phyloP scores from a whole-genome alignment of 2,888 invertebrate species.

The Caenorhabditis imperialis region DNA sequence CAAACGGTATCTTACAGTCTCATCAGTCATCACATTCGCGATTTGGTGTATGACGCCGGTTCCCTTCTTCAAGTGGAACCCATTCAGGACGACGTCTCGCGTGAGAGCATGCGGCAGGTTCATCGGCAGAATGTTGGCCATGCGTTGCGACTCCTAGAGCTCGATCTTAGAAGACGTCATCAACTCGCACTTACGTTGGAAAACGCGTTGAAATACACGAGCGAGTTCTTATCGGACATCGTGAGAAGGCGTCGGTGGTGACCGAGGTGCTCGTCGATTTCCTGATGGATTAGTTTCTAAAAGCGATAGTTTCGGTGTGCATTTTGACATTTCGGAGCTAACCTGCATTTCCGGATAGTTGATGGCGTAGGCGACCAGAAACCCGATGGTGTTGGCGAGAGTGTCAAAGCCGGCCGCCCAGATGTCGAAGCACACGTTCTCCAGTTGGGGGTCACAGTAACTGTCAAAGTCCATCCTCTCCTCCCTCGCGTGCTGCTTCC shows the following conservation, averaged over 20 bases:
- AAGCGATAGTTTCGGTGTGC: constrained; percentile 10
- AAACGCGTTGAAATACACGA: constrained; percentile 41
- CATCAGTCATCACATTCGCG: constrained; percentile 57
- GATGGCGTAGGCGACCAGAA: constrained; percentile 47
- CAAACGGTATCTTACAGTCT: constrained; percentile 41
- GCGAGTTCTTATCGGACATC: constrained; percentile 39
- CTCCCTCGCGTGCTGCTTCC: constrained; percentile 45
- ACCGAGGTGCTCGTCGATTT: constrained; percentile 37
- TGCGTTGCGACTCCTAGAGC: constrained; percentile 57
- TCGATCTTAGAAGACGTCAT: too few species aligned
- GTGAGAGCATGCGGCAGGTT: constrained; percentile 51
- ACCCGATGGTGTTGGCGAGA: constrained; percentile 34
- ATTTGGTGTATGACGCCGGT: constrained; percentile 58
- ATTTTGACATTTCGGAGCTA: too few species aligned
- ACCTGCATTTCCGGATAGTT: constrained; percentile 51
- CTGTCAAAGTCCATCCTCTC: constrained; percentile 42
- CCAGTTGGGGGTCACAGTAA: constrained; percentile 48
- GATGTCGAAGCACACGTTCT: constrained; percentile 52
- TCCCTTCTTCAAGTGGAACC: constrained; percentile 40
- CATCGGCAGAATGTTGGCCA: constrained; percentile 58
- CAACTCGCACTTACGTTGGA: constrained; percentile 31
- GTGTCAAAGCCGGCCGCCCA: constrained; percentile 54
- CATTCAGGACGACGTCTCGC: constrained; percentile 43
- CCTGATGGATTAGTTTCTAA: constrained; percentile 27
- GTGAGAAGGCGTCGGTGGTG: constrained; percentile 29